Conservation (phyloP, 2,888 invertebrate species). For the Chesias legatella region DNA sequence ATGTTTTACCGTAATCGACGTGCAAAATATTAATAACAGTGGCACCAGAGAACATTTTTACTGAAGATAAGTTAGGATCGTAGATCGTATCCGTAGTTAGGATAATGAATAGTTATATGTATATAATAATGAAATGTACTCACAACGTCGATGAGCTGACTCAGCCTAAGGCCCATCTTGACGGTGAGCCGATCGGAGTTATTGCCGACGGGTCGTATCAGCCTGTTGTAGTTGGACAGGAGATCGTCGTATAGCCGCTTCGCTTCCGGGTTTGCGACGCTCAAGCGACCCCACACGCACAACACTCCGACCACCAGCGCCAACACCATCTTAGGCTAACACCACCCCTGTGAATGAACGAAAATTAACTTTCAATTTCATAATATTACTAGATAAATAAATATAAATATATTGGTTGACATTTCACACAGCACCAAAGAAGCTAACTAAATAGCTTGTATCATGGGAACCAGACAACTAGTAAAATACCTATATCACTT, state of each 20-base stretch:
- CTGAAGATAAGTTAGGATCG: no score
- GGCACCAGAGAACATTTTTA: no score
- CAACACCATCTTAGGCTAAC: constrained; percentile 92
- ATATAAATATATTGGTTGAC: no score
- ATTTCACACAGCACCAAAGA: no score
- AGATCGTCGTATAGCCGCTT: constrained; percentile 97
- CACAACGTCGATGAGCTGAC: constrained; percentile 96
- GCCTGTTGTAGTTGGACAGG: constrained; percentile 95
- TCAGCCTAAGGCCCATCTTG: constrained; percentile 94
- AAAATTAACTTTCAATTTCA: not conserved
- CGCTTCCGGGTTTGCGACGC: constrained; percentile 94
- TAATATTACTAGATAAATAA: no score
- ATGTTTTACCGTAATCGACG: no score
- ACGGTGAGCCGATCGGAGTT: constrained; percentile 96
- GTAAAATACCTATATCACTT: no score
- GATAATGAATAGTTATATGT: no score
- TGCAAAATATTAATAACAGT: no score
- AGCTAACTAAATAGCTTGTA: no score
- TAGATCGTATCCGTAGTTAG: no score
- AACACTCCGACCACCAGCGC: constrained; percentile 85
- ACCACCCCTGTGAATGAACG: constrained; percentile 85
- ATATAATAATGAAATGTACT: constrained; percentile 77
- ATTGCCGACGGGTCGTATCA: constrained; percentile 96
- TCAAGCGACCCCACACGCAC: constrained; percentile 89
- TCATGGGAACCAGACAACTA: no score